Evolutionary conservation across 2,888 invertebrate genomes (phyloP).

Genomic region (Lamellibrachia columna): DNA sequence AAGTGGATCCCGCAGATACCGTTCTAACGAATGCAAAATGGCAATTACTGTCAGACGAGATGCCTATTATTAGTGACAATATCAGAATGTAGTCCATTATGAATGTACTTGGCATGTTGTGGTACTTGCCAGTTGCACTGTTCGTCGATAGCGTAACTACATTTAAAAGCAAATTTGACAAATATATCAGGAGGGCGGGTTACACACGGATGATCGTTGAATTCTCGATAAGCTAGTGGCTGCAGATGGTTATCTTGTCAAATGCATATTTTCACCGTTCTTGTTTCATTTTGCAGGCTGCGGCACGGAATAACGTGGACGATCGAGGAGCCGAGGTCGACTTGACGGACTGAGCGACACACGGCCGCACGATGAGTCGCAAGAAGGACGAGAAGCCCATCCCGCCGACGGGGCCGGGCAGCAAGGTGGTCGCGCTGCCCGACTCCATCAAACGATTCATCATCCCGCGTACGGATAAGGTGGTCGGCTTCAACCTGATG

Average conservation of each 20-base stretch:
- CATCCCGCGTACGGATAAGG: conserved; percentile 49
- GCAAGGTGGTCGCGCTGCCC: conserved; percentile 60
- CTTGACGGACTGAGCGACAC: not conserved
- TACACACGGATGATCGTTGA: too few species aligned
- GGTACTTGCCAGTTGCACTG: not conserved
- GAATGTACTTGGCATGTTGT: not conserved
- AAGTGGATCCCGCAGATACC: not conserved
- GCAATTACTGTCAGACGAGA: not conserved
- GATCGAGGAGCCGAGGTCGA: not conserved
- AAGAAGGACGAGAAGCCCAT: conserved; percentile 65
- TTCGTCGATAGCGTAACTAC: too few species aligned
- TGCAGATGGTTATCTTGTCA: not conserved
- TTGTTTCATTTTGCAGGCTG: not conserved
- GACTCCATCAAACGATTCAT: conserved; percentile 58
- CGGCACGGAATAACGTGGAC: not conserved
- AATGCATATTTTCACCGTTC: not conserved
- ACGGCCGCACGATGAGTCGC: conserved; percentile 36
- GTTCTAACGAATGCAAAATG: not conserved
- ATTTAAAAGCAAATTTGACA: too few species aligned
- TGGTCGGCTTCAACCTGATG: conserved; percentile 42
- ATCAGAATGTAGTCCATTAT: not conserved
- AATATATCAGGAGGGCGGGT: too few species aligned
- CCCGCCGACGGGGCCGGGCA: conserved; percentile 64
- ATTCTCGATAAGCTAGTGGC: not conserved
- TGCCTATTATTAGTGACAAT: not conserved